Evolutionary conservation across 2,113 vertebrate species (phyloP).

Genomic region (Mirza zaza): DNA sequence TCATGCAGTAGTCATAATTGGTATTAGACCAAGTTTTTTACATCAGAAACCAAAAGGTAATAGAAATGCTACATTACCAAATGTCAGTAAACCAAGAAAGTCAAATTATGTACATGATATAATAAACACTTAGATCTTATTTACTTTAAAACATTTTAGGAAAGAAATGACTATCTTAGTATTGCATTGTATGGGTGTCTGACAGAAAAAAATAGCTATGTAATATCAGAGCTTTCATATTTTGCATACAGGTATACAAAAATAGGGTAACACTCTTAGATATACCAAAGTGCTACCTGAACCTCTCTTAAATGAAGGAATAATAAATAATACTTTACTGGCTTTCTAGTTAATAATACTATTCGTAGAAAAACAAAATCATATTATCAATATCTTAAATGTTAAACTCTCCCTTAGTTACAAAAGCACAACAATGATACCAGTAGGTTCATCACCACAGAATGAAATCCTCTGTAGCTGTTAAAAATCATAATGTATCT

Average conservation of each 20-base stretch:
- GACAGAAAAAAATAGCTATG: background rate
- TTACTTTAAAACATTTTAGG: conserved; percentile 40
- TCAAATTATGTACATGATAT: background rate
- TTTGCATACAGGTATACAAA: background rate
- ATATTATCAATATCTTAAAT: background rate
- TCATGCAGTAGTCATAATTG: background rate
- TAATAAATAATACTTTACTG: background rate
- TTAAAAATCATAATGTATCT: background rate
- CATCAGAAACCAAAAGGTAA: conserved; percentile 19
- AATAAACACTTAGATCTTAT: conserved; percentile 13
- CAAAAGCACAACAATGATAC: background rate
- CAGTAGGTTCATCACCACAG: background rate
- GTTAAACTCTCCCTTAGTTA: conserved; percentile 3
- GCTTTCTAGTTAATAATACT: conserved; percentile 2
- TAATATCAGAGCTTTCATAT: background rate
- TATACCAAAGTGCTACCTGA: background rate
- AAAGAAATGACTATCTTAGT: background rate
- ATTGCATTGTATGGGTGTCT: background rate
- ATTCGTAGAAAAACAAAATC: conserved; percentile 39
- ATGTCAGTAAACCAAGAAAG: background rate
- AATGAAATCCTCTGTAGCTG: background rate
- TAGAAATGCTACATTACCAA: background rate
- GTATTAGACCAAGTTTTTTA: background rate
- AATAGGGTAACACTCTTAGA: background rate
- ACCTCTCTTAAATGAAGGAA: background rate